These are phyloP conservation scores for Hemibagrus wyckioides DNA, from an alignment of 2,113 vertebrate species.

Conservation along the genomic window DNA sequence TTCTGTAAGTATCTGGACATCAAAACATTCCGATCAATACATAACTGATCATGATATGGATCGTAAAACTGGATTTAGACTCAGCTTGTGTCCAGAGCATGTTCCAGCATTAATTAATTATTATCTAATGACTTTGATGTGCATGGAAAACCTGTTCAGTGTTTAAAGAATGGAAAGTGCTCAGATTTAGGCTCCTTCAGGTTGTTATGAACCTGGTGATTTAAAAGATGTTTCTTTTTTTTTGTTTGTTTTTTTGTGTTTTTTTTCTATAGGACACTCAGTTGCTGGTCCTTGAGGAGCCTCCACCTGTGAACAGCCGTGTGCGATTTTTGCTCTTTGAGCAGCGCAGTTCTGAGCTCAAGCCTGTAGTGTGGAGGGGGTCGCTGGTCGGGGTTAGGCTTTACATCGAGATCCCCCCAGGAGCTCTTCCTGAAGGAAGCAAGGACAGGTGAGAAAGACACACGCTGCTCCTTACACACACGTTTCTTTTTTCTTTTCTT, in stretches of 20 bases:
- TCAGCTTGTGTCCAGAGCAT: not conserved
- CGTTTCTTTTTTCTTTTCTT: not conserved
- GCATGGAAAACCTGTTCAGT: not conserved
- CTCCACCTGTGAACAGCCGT: constrained; percentile 79
- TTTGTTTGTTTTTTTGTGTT: too few species aligned
- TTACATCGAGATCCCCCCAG: constrained; percentile 90
- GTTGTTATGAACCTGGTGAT: not conserved
- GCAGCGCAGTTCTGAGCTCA: constrained; percentile 84
- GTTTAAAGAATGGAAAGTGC: not conserved
- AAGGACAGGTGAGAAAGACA: constrained; percentile 85
- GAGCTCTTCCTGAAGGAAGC: constrained; percentile 93
- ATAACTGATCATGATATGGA: too few species aligned
- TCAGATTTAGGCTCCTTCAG: not conserved
- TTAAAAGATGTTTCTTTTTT: not conserved
- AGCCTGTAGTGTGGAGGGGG: constrained; percentile 86
- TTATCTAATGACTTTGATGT: not conserved
- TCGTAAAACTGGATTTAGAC: not conserved
- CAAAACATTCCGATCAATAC: not conserved
- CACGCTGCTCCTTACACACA: not conserved
- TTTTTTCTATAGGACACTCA: constrained; percentile 82
- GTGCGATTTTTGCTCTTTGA: constrained; percentile 89
- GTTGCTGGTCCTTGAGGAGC: constrained; percentile 95
- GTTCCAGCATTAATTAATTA: not conserved
- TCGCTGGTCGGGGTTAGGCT: constrained; percentile 86
- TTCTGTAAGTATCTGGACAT: constrained; percentile 82